These are phyloP conservation scores for Ephialtes manifestator DNA, from an alignment of 2,888 invertebrate species.

Conservation along the genomic window DNA sequence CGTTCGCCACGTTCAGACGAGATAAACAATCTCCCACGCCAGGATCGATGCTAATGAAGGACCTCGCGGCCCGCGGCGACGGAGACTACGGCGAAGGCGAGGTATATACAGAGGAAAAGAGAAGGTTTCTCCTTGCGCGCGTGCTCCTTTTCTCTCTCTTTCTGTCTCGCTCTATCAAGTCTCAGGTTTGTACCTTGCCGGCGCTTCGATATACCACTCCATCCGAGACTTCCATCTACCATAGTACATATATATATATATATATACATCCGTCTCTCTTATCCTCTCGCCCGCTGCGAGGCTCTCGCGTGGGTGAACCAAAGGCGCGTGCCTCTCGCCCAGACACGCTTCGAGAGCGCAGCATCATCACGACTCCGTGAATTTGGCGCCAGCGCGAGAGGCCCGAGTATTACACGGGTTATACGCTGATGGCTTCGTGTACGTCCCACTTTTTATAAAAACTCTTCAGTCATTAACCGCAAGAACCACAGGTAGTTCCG, in stretches of 20 bases:
- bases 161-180: slow-evolving; percentile 14
- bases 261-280: slow-evolving; percentile 45
- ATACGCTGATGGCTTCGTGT: slow-evolving; percentile 19
- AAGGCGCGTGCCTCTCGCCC: slow-evolving; percentile 72
- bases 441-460: slow-evolving; percentile 57
- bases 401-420: slow-evolving; percentile 58
- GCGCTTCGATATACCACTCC: slow-evolving; percentile 64
- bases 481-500: slow-evolving; percentile 47
- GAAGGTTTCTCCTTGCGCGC: slow-evolving; percentile 70
- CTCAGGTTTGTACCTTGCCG: slow-evolving; percentile 50
- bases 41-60: slow-evolving; percentile 82
- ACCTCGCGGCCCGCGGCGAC: slow-evolving; percentile 66
- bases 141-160: slow-evolving; percentile 61
- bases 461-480: slow-evolving; percentile 63
- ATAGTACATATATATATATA: not conserved
- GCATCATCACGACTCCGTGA: slow-evolving; percentile 58
- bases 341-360: slow-evolving; percentile 67
- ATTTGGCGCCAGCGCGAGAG: slow-evolving; percentile 66
- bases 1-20: slow-evolving; percentile 70
- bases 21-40: slow-evolving; percentile 82
- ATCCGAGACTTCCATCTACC: slow-evolving; percentile 56
- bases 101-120: slow-evolving; percentile 69
- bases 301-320: slow-evolving; percentile 69
- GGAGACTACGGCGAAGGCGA: slow-evolving; percentile 46
- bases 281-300: slow-evolving; percentile 59